phyloP scores from a whole-genome alignment of 2,113 vertebrate species.

The Microtus montanus region DNA sequence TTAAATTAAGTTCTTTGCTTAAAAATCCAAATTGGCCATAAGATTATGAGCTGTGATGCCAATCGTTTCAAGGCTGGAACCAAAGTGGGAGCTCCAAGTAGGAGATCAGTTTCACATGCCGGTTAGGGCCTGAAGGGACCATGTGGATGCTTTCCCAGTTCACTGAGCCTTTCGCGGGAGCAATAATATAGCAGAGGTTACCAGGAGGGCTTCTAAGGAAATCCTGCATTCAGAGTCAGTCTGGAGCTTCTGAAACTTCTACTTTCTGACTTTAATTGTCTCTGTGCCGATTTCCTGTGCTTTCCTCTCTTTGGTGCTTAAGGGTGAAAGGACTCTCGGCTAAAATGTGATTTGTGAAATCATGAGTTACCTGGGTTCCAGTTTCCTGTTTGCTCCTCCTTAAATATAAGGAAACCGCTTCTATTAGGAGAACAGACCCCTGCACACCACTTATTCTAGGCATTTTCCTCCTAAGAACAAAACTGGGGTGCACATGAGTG shows the following conservation, averaged over 20 bases:
- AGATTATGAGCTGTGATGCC: constrained; percentile 56
- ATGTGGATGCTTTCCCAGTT: background rate
- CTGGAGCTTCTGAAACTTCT: constrained; percentile 56
- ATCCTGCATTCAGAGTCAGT: constrained; percentile 49
- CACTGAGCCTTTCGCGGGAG: constrained; percentile 20
- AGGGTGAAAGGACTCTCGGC: background rate
- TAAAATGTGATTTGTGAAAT: constrained; percentile 53
- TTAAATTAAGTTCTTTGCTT: constrained; percentile 74
- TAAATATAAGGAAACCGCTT: constrained; percentile 28
- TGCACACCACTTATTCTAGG: background rate
- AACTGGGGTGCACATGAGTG: background rate
- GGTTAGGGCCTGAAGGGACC: constrained; percentile 57
- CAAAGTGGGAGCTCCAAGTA: constrained; percentile 59
- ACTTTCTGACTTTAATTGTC: constrained; percentile 59
- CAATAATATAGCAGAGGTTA: constrained; percentile 51
- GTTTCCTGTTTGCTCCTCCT: constrained; percentile 18
- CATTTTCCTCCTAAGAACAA: background rate
- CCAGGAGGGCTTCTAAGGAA: constrained; percentile 67
- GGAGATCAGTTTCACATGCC: constrained; percentile 69
- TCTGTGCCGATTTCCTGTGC: constrained; percentile 36
- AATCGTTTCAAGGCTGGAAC: constrained; percentile 68
- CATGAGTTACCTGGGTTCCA: background rate
- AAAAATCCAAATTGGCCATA: constrained; percentile 73
- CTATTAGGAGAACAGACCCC: background rate
- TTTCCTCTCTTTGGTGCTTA: constrained; percentile 34